Evolutionary conservation across 2,797 vertebrate species (phyloP), one percentile per base, ranked within the genome.

Genomic region (Onychomys leucogaster): DNA sequence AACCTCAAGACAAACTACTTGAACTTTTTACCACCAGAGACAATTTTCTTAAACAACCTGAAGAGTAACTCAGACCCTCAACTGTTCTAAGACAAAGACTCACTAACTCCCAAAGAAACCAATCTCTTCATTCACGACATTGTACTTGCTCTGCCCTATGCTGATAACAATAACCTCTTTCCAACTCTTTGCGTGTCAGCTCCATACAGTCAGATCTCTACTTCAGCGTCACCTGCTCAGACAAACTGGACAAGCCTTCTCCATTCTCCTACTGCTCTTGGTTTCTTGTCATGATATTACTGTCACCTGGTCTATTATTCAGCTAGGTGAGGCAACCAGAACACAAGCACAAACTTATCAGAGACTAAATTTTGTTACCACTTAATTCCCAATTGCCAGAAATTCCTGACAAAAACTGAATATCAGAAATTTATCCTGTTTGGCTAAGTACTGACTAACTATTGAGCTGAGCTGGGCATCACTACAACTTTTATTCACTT

Each of bases 1-100:
- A 69, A 55, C 55, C 17, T 96, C 69, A 86, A 78, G 23, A 25
- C 90, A 95, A 88, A 97, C 21, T 52, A 63, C 17, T 87, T 63
- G 14, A 57, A 77, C 19, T 37, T 94, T 27, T n/a, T 73, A 87
- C 10, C 37, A 84, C 32, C 63, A 61, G 41, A 85, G 4, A 71
- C 8, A 61, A 67, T 63, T 11, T 75, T 92, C 71, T 92, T 83
- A 52, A 90, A 65, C 0, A 65, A 29, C 16, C 37, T 75, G 6
- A 8, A 69, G 49, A 8, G 21, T 69, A 59, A 83, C 65, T 25
- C 32, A 80, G 55, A 43, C 65, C 57, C 25, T 76, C 34, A 86
- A 81, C 4, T 82, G n/a, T 61, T 87, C 67, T 46, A 65, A 34
- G 19, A 83, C 37, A 77, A 27, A 81, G 9, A 96, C 7, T 21